These are phyloP conservation scores for Polydrusus tereticollis DNA, from an alignment of 2,888 invertebrate genomes.

Conservation along the genomic window DNA sequence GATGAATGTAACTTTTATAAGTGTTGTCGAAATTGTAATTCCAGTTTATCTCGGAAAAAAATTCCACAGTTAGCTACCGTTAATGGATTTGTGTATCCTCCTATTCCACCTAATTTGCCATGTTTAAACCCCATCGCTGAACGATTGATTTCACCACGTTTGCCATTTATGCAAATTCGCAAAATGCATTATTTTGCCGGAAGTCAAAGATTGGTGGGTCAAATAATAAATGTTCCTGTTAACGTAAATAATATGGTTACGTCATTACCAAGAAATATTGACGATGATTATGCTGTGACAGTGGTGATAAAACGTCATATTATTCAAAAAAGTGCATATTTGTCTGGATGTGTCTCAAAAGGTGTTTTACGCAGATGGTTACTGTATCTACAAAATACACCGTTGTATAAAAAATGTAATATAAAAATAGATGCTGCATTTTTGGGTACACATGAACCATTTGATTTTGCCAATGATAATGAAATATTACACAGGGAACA, in stretches of 20 bases:
- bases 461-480: no score
- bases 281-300: no score
- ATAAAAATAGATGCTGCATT: no score
- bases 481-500: no score
- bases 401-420: no score
- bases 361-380: no score
- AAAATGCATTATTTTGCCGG: slow-evolving; percentile 30
- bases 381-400: no score
- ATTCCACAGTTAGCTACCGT: neutral
- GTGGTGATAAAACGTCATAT: neutral
- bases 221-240: neutral
- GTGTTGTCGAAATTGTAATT: neutral
- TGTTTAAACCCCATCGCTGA: slow-evolving; percentile 10
- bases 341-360: no score
- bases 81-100: slow-evolving; percentile 22
- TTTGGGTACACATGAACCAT: no score
- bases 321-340: neutral
- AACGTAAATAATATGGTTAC: no score
- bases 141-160: slow-evolving; percentile 29
- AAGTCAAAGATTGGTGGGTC: neutral
- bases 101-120: slow-evolving; percentile 6
- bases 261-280: no score
- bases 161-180: slow-evolving; percentile 34
- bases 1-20: slow-evolving; percentile 25
- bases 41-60: neutral